Evolutionary conservation across 2,888 invertebrate genomes (phyloP), one percentile per base, ranked within the genome.

Genomic region (Caenorhabditis becei): DNA sequence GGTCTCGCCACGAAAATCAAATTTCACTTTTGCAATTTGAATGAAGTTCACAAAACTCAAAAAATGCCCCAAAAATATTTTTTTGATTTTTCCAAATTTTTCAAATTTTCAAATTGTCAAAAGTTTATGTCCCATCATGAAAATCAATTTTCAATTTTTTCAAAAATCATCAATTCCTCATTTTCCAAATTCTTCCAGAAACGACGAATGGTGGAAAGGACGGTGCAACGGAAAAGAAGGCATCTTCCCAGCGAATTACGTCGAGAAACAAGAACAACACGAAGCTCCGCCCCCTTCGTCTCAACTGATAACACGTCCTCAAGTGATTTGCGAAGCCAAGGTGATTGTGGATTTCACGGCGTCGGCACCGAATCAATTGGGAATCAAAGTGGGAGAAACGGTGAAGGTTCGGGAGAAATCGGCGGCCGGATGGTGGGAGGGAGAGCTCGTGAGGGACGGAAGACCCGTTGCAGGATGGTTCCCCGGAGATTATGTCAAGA

Each of bases 381-480:
- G 95, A 18, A 93, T 99, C 37, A 94, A 94, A 86, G 94, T 96
- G 77, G 98, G 97, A 0, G 97, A 98, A 90, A 93, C 97, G 14
- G 80, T 89, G 7, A 79, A 77, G 32, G 95, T 99, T n/a, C 94
- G 96, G 24, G 97, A 97, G 93, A 97, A 97, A 91, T 96, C 96
- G 0, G 95, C 96, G 88, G 95, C 96, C 59, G 99, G 99, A 23
- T 99, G 99, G 99, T 99, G 98, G 98, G 98, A 99, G 93, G 99
- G 99, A 0, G 98, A 99, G 92, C 92, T 97, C 53, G 97, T 74
- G 11, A 18, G 84, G 20, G 72, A 83, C 41, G 90, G 88, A 28
- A 80, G 80, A 14, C 95, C 95, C 91, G 93, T 96, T 41, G 96
- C 97, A 92, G 99, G 99, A 2, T 99, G 99, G 99, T 99, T 99